Evolutionary conservation across 2,888 invertebrate species (phyloP).

Genomic region (Epistrophella euchroma): DNA sequence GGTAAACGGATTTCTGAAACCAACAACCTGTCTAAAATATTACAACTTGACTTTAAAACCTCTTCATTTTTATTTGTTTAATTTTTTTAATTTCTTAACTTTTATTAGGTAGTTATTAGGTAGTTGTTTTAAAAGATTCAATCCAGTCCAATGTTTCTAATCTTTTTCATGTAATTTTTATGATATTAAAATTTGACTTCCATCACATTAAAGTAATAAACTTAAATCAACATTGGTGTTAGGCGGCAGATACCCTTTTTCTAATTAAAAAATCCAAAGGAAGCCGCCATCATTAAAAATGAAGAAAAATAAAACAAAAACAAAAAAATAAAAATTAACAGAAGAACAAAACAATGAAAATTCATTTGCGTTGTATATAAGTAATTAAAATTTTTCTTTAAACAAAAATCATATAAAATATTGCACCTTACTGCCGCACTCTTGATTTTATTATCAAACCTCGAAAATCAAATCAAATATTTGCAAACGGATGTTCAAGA

Average conservation of each 20-base stretch:
- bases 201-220: conserved; percentile 8
- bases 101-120: not conserved
- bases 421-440: conserved; percentile 49
- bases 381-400: not conserved
- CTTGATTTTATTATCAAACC: conserved; percentile 50
- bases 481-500: conserved; percentile 68
- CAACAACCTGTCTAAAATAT: too few species aligned
- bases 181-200: conserved; percentile 7
- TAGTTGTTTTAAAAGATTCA: not conserved
- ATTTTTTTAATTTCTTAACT: not conserved
- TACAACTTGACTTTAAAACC: too few species aligned
- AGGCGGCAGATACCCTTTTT: not conserved
- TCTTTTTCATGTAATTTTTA: not conserved
- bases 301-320: not conserved
- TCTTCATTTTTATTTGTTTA: not conserved
- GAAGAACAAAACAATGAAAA: not conserved
- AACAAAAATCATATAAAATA: conserved; percentile 28
- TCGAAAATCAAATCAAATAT: conserved; percentile 72
- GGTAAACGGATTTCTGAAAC: too few species aligned
- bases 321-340: too few species aligned
- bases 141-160: not conserved
- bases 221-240: conserved; percentile 10
- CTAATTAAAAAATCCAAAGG: not conserved
- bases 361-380: conserved; percentile 13
- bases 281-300: not conserved